Evolutionary conservation across 2,113 vertebrate genomes (phyloP), one percentile per base, ranked within the genome.

Genomic region (Sciurus niger): DNA sequence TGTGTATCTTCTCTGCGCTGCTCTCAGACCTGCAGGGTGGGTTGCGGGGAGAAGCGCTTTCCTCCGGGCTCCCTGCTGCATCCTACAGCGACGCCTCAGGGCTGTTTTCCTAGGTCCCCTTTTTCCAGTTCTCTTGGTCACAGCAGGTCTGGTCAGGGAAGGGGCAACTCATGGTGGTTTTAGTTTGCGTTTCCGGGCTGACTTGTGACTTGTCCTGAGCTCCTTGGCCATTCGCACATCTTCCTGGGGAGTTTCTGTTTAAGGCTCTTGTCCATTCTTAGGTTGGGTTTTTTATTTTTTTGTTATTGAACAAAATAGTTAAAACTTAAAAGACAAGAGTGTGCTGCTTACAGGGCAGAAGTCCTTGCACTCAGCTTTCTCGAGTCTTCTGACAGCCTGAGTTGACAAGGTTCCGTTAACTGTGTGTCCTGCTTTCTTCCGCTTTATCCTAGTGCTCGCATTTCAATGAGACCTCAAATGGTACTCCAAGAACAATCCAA

Each of bases 1-100:
- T 65, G 1, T 32, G 8, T 6, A 34, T 63, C 24, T 32, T 22
- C 6, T 20, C 6, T 17, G 43, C 17, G 40, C 34, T 3, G 11
- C 11, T 58, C 34, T 28, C 34, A 8, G 17, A 24, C 58, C 32
- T 46, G 14, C 13, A 1, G 28, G 40, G 0, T 9, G 51, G 37
- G 0, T 6, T 7, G 30, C 55, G 0, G 10, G 24, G 46, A 11
- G 1, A 4, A 11, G 74, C 34, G 24, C 14, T 24, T 16, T 34
- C 68, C 89, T 1, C 30, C 8, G 4, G 78, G 63, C 84, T 3
- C 22, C 40, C 1, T 53, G 46, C 53, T 28, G 25, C 28, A 28
- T 65, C 60, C 25, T 28, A 25, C 25, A 65, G 60, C 60, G 4
- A 20, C 5, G 55, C 20, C 8, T 16, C 55, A 58, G 55, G 55